These are phyloP conservation scores for Drosophila carrolli DNA, from an alignment of 1,140 invertebrate species.

Conservation along the genomic window DNA sequence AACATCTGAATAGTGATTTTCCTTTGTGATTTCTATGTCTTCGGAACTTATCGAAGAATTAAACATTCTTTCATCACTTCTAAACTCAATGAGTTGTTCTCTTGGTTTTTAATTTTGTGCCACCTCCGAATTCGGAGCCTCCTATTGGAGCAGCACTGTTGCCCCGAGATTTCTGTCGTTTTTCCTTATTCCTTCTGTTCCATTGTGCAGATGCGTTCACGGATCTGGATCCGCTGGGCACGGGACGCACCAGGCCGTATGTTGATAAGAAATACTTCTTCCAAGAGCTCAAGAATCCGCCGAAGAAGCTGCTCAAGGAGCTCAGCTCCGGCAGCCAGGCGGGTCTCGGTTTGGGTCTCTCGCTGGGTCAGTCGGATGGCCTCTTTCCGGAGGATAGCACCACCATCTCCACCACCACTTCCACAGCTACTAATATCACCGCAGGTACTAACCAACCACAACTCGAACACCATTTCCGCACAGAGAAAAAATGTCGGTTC, in stretches of 20 bases:
- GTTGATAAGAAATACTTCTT: slow-evolving; percentile 98
- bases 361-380: slow-evolving; percentile 52
- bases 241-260: slow-evolving; percentile 94
- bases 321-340: slow-evolving; percentile 84
- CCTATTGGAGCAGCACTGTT: not conserved
- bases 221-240: slow-evolving; percentile 95
- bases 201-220: slow-evolving; percentile 92
- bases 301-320: slow-evolving; percentile 95
- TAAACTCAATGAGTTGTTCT: slow-evolving; percentile 20
- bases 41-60: not conserved
- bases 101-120: slow-evolving; percentile 19
- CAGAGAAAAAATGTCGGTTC: slow-evolving; percentile 23
- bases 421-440: slow-evolving; percentile 48
- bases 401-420: slow-evolving; percentile 41
- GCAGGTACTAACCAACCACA: slow-evolving; percentile 45
- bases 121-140: not conserved
- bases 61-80: not conserved
- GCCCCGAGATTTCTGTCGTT: slow-evolving; percentile 2
- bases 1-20: not conserved
- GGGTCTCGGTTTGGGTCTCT: slow-evolving; percentile 52
- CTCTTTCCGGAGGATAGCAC: slow-evolving; percentile 61
- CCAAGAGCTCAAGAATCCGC: slow-evolving; percentile 96
- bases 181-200: slow-evolving; percentile 19
- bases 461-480: slow-evolving; percentile 28
- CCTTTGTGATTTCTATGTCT: not conserved